phyloP scores from a whole-genome alignment of 2,797 vertebrate species.

The Sebastes minor region DNA sequence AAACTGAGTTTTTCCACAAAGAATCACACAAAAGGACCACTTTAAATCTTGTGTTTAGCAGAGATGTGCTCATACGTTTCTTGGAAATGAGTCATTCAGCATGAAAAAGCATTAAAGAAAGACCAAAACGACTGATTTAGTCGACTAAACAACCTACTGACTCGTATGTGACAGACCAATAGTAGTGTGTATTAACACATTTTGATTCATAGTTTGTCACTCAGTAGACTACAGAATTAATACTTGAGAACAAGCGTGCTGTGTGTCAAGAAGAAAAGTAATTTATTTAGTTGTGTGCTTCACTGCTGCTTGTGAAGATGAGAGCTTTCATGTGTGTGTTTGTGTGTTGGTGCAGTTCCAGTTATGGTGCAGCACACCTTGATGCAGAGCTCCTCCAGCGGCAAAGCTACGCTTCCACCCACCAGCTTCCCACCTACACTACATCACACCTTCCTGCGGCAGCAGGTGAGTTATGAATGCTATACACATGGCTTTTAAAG shows the following conservation, averaged over 20 bases:
- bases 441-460: constrained; percentile 89
- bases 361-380: constrained; percentile 93
- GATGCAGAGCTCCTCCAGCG: constrained; percentile 94
- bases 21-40: too few species aligned
- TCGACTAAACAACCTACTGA: too few species aligned
- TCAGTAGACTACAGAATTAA: background rate
- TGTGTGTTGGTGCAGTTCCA: constrained; percentile 84
- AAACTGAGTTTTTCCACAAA: too few species aligned
- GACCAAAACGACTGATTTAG: too few species aligned
- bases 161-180: background rate
- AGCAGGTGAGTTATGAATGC: constrained; percentile 81
- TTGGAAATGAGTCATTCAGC: too few species aligned
- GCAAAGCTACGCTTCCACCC: constrained; percentile 90
- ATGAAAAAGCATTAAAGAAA: too few species aligned
- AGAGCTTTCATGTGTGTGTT: background rate
- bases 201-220: background rate
- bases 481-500: background rate
- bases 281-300: background rate
- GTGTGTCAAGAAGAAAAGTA: background rate
- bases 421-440: constrained; percentile 92
- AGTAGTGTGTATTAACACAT: background rate
- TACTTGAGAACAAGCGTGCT: background rate
- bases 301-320: background rate
- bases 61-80: too few species aligned
- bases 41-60: too few species aligned